Base-by-base conservation (phyloP, 2,797 vertebrate species). In the Characodon lateralis region DNA sequence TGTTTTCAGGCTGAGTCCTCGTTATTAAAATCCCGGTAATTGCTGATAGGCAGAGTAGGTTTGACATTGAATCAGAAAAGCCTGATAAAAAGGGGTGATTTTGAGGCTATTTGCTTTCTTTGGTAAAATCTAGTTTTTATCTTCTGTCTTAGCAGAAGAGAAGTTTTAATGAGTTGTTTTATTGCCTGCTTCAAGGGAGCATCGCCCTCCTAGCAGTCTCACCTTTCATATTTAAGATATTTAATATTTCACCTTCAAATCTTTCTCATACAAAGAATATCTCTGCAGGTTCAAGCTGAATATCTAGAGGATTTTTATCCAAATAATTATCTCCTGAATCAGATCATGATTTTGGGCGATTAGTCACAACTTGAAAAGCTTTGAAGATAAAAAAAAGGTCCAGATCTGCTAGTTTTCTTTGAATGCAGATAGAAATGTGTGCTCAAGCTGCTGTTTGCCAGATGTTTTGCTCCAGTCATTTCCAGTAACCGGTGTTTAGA, bases 111-210 rank as follows among this genome's bases (percentile, higher is more conserved):
- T 91, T 80, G 84, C 81, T 79, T 80, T 88, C 89, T 90, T 89
- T 83, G 82, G 92, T 50, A 73, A 80, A 85, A 83, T 77, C 41
- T 87, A 2, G n/a, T 79, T 90, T 78, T 93, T 95, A 93, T 94
- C 93, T 91, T 65, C 82, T 80, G 85, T 88, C 91, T 91, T 86
- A 59, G 69, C 90, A 93, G 91, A 91, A 72, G 50, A 85, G 84
- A 83, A 84, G 85, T 91, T 94, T 94, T 95, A 95, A 95, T 95
- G 91, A 95, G 93, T 91, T 89, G 89, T 91, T 94, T 93, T 91
- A 93, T 94, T 92, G 85, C 85, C 58, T 76, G 83, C 83, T 92
- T 88, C 78, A 77, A 90, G 74, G 85, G 82, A 85, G 84, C 77
- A 85, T 86, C 75, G 87, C 84, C 87, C 85, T 72, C 78, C 85